Conservation (phyloP, 2,888 invertebrate species). For the Ophion ventricosus region DNA sequence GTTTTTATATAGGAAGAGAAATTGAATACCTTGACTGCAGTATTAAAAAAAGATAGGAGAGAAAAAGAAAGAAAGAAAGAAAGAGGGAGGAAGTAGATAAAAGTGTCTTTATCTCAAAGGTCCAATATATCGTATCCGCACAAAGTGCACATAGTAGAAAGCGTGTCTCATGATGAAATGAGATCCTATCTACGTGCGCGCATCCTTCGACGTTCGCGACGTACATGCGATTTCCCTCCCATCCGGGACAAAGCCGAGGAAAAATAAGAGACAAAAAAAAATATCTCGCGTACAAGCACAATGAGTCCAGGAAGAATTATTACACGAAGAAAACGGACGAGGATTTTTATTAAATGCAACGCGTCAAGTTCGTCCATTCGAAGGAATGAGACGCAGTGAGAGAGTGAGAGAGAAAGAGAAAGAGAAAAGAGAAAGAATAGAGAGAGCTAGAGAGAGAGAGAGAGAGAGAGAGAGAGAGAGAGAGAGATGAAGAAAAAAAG, state of each 20-base stretch:
- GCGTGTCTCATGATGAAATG: slow-evolving; percentile 2
- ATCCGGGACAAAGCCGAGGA: too few relatives aligned
- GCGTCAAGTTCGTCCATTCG: too few relatives aligned
- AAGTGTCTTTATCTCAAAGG: slow-evolving; percentile 31
- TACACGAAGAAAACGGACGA: too few relatives aligned
- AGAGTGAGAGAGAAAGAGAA: too few relatives aligned
- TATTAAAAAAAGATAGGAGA: slow-evolving; percentile 24
- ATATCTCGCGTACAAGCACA: too few relatives aligned
- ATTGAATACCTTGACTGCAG: slow-evolving; percentile 38
- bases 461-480: background rate
- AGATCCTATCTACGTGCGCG: slow-evolving; percentile 7
- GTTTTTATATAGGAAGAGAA: slow-evolving; percentile 39
- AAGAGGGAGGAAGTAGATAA: slow-evolving; percentile 29
- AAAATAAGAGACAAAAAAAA: too few relatives aligned
- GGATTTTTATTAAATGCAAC: too few relatives aligned
- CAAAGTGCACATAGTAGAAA: slow-evolving; percentile 13
- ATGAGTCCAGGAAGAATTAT: too few relatives aligned
- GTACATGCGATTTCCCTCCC: slow-evolving; percentile 15
- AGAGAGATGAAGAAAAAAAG: too few relatives aligned
- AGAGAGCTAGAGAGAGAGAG: slow-evolving; percentile 23
- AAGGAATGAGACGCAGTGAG: too few relatives aligned
- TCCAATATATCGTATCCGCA: slow-evolving; percentile 29
- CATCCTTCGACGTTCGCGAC: slow-evolving; percentile 13
- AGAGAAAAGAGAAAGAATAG: too few relatives aligned
- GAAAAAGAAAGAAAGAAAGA: slow-evolving; percentile 36